Evolutionary conservation across 1,140 invertebrate species (phyloP), one percentile per base, ranked within the genome.

Genomic region (Cotesia vestalis): DNA sequence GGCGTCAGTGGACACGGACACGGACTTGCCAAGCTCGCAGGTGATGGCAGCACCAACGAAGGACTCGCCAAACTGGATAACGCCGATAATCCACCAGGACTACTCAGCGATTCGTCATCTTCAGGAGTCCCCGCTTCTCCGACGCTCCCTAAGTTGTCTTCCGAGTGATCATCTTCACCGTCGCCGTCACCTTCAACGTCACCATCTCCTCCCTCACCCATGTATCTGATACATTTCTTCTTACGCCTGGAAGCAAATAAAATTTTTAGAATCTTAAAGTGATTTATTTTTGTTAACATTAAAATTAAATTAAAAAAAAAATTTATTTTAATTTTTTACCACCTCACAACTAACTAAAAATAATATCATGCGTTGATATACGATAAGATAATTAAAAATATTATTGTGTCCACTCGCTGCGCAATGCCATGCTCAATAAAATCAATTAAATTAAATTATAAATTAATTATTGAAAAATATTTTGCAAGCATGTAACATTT

Each of bases 211-310:
- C 93, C 87, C 80, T 88, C 88, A 82, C 91, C 91, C 92, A 96
- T 93, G 88, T 97, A 98, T 75, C 96, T 93, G 85, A 98, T 95
- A 90, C 96, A 98, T 89, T 98, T 98, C 90, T 98, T 98, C 91
- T 99, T 98, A 90, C 96, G 94, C 90, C 96, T 98, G 90, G 38
- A 92, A 91, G 27, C 27, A 27, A 81, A 77, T 62, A 79, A 62
- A 12, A 62, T 46, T 34, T 3, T 62, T 38, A 53, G 11, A 34
- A 27, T 12, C 11, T 9, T 2, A 27, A 35, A 11, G 14, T 5
- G 11, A 27, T 61, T 35, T 35, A 4, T 9, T 27, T 60, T 27
- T 60, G 34, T 40, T 40, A 40, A 40, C 6, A 4, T 27, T 27
- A 69, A 46, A 46, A 46, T 46, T 9, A 46, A 46, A 8, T 46